Evolutionary conservation across 2,797 vertebrate species (phyloP), one percentile per base, ranked within the genome.

Genomic region (Propithecus deckenii): DNA sequence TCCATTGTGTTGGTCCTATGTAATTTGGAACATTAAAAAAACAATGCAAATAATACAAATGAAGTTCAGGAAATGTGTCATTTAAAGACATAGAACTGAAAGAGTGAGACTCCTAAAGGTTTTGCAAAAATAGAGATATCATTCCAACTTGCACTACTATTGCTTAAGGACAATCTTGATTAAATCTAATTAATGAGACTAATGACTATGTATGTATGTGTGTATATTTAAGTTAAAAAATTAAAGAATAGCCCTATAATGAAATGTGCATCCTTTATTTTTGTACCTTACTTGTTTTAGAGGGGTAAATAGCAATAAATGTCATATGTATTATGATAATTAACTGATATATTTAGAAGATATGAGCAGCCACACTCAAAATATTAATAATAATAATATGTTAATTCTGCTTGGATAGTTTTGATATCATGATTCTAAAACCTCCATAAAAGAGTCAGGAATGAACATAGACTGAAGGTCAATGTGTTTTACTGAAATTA

Each of bases 261-360:
- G 41, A 92, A 96, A 63, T 83, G 20, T 48, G 69, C 10, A 94
- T 20, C 1, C 30, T 87, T 94, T 65, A 61, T 65, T 84, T 59
- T 89, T 95, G 50, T 75, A 57, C 18, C 55, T 78, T 18, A 89
- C 25, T 94, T 20, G 11, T 69, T 96, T 94, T 88, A 85, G 17
- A 67, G 15, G 35, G 9, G 7, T 18, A 91, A 46, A 71, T 89
- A 25, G 30, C 69, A 84, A 59, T 48, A 72, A 50, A 61, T 81
- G 4, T 65, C 48, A 63, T 23, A 9, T 90, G 43, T 43, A 13
- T 74, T 25, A 59, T 43, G 65, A 79, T 14, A 81, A 79, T 61
- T 74, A 71, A 93, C 50, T 86, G 74, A n/a, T 23, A 63, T 7
- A 48, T 78, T 93, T 65, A 84, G 20, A 84, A 69, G 20, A 61